Evolutionary conservation across 2,888 invertebrate species (phyloP).

Genomic region (Hyalella azteca): DNA sequence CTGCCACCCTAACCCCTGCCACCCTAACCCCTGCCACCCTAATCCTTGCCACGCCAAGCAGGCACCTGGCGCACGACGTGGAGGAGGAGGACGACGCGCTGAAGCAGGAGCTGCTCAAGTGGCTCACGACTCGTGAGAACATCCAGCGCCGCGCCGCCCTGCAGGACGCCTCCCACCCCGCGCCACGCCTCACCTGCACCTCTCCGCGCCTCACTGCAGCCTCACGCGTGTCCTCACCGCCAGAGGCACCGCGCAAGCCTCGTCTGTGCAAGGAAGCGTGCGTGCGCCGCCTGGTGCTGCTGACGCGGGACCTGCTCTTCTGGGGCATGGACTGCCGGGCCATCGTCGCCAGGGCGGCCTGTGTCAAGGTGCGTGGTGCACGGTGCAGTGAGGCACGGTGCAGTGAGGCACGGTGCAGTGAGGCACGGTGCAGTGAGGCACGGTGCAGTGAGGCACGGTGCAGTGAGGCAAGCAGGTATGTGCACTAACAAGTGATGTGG

Average conservation of each 20-base stretch:
- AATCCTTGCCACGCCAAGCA: no score
- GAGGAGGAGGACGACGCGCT: constrained; percentile 69
- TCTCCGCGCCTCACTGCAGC: background rate
- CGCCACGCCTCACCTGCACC: background rate
- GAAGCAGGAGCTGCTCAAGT: constrained; percentile 66
- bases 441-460: background rate
- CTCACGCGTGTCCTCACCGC: no score
- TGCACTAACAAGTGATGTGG: background rate
- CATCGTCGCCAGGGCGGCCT: constrained; percentile 66
- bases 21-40: no score
- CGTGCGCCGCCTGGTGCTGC: constrained; percentile 60
- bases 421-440: constrained; percentile 63
- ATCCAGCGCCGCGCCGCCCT: background rate
- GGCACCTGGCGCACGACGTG: constrained; percentile 68
- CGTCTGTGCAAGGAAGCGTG: background rate
- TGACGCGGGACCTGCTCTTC: constrained; percentile 63
- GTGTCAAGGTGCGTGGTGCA: constrained; percentile 64
- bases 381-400: background rate
- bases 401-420: constrained; percentile 62
- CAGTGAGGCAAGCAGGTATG: background rate
- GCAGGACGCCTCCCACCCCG: background rate
- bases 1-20: no score
- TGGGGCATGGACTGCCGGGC: constrained; percentile 65
- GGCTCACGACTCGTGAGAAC: constrained; percentile 61
- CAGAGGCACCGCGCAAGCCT: no score